phyloP scores from a whole-genome alignment of 1,140 invertebrate species.

The Eurytemora carolleeae region DNA sequence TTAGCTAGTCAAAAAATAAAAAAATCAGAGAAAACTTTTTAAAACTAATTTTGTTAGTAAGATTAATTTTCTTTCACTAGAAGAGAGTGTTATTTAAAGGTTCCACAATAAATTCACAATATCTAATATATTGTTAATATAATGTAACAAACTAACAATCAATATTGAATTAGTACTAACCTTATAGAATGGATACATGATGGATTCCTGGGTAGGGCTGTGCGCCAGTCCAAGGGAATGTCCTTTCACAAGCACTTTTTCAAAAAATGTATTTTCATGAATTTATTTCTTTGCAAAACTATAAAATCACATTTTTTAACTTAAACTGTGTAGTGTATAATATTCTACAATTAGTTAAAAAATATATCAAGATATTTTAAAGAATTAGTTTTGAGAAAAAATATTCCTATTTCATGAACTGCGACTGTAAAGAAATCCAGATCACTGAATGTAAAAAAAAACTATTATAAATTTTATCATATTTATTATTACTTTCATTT shows the following conservation, averaged over 20 bases:
- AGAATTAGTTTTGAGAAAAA: too few relatives aligned
- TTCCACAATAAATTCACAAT: neutral
- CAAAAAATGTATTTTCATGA: too few relatives aligned
- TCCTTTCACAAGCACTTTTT: too few relatives aligned
- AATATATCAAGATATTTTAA: too few relatives aligned
- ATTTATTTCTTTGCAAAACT: too few relatives aligned
- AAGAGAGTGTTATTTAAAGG: neutral
- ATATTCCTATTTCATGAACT: conserved; percentile 64
- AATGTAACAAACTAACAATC: neutral
- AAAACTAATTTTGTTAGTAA: neutral
- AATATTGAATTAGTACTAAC: neutral
- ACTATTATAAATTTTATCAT: too few relatives aligned
- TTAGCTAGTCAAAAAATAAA: neutral
- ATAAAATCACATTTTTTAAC: too few relatives aligned
- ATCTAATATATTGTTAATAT: neutral
- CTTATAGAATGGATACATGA: conserved; percentile 91
- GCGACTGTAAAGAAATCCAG: conserved; percentile 69
- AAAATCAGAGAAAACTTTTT: neutral
- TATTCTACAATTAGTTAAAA: too few relatives aligned
- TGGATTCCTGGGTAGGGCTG: conserved; percentile 58
- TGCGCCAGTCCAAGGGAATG: conserved; percentile 77
- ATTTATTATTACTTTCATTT: too few relatives aligned
- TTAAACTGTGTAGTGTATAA: too few relatives aligned
- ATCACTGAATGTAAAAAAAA: neutral
- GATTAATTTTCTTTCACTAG: neutral